Evolutionary conservation across 2,113 vertebrate genomes (phyloP), one percentile per base, ranked within the genome.

Genomic region (Salvelinus sp.): DNA sequence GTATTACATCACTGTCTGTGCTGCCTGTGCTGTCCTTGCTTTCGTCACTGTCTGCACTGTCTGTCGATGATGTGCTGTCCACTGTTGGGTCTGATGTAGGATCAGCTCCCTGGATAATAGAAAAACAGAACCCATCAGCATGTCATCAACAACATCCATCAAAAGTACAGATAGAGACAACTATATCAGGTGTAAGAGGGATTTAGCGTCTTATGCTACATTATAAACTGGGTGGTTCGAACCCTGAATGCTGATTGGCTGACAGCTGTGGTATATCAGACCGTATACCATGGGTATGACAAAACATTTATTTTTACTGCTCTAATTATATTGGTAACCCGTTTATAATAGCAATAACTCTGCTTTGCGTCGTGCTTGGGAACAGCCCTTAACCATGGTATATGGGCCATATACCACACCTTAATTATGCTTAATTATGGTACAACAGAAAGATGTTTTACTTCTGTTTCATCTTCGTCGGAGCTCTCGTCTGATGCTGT

Each of bases 401-500:
- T 33, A 33, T 33, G 6, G 33, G 33, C 33, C 33, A 33, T 33
- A 33, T 33, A 7, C 33, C 1, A 33, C 6, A 33, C 33, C 6
- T 33, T 33, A 33, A 7, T 25, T 25, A 25, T 33, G 33, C 33
- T 33, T 33, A 33, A 33, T 33, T 50, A 14, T 54, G 12, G 7
- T 54, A 54, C 50, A 5, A 54, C 4, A 54, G 12, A 54, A 54
- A 5, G 12, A 54, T 54, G 33, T 9, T 82, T 86, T 79, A 93
- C 93, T 90, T 87, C 65, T 1, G 76, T 81, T 72, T 93, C 90
- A 6, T 91, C 88, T 50, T 89, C 90, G 70, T 89, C 89, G 13
- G 82, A 27, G 77, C 87, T 93, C 72, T 93, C 92, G 5, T 93
- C 90, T 9, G 91, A 91, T 60, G 57, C 47, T 23, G 86, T 10